A percentile compares a stretch with the other conserved stretches of the same genome.
phyloP scores from a whole-genome alignment of 1,140 invertebrate genomes.

The Listronotus oregonensis region DNA sequence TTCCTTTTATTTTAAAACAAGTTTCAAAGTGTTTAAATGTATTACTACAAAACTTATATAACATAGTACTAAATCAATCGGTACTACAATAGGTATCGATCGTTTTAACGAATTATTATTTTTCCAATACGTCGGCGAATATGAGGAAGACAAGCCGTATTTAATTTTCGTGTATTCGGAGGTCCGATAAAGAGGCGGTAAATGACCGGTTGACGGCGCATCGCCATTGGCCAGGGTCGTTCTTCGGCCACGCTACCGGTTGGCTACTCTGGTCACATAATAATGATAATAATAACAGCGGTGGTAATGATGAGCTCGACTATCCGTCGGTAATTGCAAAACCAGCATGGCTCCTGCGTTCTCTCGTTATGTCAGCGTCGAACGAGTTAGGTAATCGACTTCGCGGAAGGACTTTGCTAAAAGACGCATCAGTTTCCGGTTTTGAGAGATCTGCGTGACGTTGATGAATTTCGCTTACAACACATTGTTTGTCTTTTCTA shows the following conservation, averaged over 20 bases:
- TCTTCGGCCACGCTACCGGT: constrained; percentile 33
- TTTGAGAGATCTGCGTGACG: constrained; percentile 1
- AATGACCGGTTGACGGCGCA: constrained; percentile 23
- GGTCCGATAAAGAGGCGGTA: constrained; percentile 29
- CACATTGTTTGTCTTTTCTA: too few species aligned
- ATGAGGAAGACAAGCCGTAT: background rate
- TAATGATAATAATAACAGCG: constrained; percentile 36
- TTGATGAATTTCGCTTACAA: background rate
- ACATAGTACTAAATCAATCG: too few species aligned
- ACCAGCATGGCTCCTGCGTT: constrained; percentile 35
- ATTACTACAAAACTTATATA: too few species aligned
- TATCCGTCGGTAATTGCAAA: constrained; percentile 34
- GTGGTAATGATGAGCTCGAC: constrained; percentile 34
- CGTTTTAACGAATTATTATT: too few species aligned
- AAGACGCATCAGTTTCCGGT: constrained; percentile 7
- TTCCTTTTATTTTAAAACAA: too few species aligned
- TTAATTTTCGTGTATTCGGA: constrained; percentile 29
- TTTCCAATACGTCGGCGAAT: background rate
- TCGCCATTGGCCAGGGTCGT: constrained; percentile 26
- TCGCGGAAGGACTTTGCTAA: constrained; percentile 11
- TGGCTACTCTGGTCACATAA: constrained; percentile 30
- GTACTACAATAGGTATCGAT: too few species aligned
- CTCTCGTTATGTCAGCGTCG: constrained; percentile 23
- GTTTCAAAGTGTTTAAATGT: too few species aligned
- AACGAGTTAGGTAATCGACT: constrained; percentile 6